phyloP scores from a whole-genome alignment of 2,113 vertebrate species.

The Cervus canadensis region DNA sequence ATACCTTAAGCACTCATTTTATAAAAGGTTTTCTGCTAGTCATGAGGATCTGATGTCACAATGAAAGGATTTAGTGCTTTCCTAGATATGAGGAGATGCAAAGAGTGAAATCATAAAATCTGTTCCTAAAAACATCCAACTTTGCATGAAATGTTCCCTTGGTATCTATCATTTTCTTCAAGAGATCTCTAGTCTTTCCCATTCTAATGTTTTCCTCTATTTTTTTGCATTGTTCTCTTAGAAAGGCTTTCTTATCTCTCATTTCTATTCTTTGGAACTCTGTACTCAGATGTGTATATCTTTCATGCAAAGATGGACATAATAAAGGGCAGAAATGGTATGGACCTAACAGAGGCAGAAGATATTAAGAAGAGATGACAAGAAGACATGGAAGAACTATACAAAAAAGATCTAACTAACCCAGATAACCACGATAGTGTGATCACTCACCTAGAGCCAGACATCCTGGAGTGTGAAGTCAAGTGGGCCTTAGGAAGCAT shows the following conservation, averaged over 20 bases:
- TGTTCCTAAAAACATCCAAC: neutral
- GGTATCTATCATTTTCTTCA: neutral
- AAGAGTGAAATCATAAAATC: neutral
- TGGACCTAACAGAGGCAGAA: neutral
- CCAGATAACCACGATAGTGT: neutral
- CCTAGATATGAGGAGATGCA: neutral
- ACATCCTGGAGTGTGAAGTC: neutral
- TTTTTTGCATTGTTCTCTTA: neutral
- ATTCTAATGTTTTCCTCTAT: neutral
- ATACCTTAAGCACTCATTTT: neutral
- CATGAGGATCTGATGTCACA: neutral
- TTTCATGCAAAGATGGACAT: neutral
- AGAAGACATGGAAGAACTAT: neutral
- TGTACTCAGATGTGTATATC: neutral
- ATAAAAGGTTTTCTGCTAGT: neutral
- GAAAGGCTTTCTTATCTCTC: neutral
- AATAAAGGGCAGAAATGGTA: neutral
- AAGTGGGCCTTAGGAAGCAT: neutral
- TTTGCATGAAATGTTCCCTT: neutral
- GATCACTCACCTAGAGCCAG: neutral
- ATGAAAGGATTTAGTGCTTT: neutral
- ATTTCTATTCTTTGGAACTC: neutral
- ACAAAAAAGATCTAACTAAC: neutral
- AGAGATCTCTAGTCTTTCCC: neutral
- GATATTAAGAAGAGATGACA: neutral